Evolutionary conservation across 2,797 vertebrate species (phyloP).

Genomic region (Ptychadena robeensis): DNA sequence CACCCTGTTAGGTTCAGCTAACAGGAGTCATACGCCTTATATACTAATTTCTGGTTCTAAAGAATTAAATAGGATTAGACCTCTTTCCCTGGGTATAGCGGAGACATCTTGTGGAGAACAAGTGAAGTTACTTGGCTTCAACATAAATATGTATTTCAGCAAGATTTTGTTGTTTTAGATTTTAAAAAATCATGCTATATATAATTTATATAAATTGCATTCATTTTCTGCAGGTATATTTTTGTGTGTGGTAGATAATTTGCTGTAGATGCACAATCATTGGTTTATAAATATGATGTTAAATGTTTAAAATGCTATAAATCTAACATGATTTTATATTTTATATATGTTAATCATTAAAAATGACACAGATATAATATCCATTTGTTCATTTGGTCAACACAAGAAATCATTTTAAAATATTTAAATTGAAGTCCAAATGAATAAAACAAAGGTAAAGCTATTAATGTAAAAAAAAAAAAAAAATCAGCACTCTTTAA

Average conservation of each 20-base stretch:
- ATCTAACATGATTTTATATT: too few relatives aligned
- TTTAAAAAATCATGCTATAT: too few relatives aligned
- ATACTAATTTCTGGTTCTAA: not conserved
- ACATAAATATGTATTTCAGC: not conserved
- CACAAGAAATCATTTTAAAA: too few relatives aligned
- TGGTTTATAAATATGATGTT: not conserved
- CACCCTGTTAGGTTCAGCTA: not conserved
- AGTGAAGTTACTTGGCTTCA: not conserved
- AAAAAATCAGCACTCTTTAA: too few relatives aligned
- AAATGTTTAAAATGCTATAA: too few relatives aligned
- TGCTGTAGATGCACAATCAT: not conserved
- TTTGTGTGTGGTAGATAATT: not conserved
- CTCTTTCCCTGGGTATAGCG: not conserved
- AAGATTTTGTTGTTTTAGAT: not conserved
- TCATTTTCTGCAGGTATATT: not conserved
- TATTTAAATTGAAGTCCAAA: too few relatives aligned
- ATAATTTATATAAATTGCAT: too few relatives aligned
- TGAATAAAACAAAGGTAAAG: too few relatives aligned
- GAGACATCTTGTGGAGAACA: slow-evolving; percentile 19
- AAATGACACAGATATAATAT: too few relatives aligned
- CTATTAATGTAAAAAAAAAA: too few relatives aligned
- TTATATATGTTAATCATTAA: too few relatives aligned
- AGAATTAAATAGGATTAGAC: not conserved
- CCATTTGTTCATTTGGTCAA: too few relatives aligned
- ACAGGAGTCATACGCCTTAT: not conserved